Evolutionary conservation across 2,113 vertebrate species (phyloP), one percentile per base, ranked within the genome.

Genomic region (Ornithorhynchus anatinus): DNA sequence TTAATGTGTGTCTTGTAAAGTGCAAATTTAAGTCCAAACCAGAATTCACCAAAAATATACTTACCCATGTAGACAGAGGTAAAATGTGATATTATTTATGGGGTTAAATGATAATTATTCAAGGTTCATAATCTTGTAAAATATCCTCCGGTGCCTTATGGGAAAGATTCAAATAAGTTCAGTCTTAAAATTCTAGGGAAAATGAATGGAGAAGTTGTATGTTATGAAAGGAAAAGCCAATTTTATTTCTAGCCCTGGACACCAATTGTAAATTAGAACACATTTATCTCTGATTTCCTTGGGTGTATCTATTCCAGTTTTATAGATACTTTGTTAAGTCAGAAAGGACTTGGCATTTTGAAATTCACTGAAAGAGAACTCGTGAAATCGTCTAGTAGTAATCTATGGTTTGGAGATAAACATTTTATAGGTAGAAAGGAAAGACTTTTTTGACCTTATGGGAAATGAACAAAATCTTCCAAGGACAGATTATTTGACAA

Each of bases 401-500:
- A 8, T 58, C 4, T 43, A 47, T 39, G 59, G 31, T 31, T 10
- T 20, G 36, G 11, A 51, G 33, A 31, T 33, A 50, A 69, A 50
- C 11, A 36, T 65, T 66, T 76, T 44, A 7, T 62, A 74, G 25
- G 36, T 32, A 62, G 68, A 74, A 77, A 8, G 59, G 53, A 85
- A 78, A 31, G 2, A 66, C 19, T 45, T 61, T 23, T 69, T 70
- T 67, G 58, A 69, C 54, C 47, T 59, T 59, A 66, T 31, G 39
- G 47, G 64, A 60, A 33, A 38, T 54, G 64, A 65, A 36, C 23
- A 67, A 79, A 68, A 68, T 20, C 47, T 86, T 78, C 45, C 61
- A 82, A 56, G 64, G 75, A 84, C 31, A 79, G 66, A 60, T 72
- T n/a, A 44, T 44, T 6, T 79, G 78, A 71, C 78, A 79, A 32